Conservation (phyloP, 2,797 vertebrate species). For the Molossus alvarezi region DNA sequence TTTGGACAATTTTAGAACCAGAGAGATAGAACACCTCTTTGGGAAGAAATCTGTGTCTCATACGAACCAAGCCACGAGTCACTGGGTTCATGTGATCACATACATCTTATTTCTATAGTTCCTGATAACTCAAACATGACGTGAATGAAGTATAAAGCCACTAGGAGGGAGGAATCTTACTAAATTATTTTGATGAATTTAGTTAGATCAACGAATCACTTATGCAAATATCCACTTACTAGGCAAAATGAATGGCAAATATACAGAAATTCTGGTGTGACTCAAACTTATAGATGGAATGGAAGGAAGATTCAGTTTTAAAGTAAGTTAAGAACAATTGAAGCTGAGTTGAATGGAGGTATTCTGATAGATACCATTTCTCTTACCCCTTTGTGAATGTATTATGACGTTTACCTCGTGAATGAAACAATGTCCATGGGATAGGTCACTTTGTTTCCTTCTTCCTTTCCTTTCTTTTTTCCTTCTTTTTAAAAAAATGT, state of each 20-base stretch:
- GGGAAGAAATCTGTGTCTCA: neutral
- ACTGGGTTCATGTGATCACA: neutral
- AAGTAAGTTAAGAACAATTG: conserved; percentile 33
- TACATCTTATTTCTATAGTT: neutral
- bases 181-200: conserved; percentile 35
- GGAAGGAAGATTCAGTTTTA: neutral
- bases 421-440: neutral
- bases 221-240: neutral
- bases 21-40: neutral
- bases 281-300: neutral
- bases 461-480: neutral
- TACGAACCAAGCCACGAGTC: neutral
- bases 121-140: neutral
- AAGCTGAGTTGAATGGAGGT: neutral
- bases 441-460: neutral
- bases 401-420: neutral
- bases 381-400: neutral
- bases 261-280: neutral
- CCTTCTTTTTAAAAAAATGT: neutral
- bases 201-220: neutral
- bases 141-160: neutral
- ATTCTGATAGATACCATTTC: neutral
- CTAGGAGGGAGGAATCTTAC: neutral
- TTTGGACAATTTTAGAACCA: neutral
- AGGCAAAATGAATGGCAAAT: neutral